These are phyloP conservation scores for Ivindomyrus marchei DNA, from an alignment of 2,113 vertebrate species.

Conservation along the genomic window DNA sequence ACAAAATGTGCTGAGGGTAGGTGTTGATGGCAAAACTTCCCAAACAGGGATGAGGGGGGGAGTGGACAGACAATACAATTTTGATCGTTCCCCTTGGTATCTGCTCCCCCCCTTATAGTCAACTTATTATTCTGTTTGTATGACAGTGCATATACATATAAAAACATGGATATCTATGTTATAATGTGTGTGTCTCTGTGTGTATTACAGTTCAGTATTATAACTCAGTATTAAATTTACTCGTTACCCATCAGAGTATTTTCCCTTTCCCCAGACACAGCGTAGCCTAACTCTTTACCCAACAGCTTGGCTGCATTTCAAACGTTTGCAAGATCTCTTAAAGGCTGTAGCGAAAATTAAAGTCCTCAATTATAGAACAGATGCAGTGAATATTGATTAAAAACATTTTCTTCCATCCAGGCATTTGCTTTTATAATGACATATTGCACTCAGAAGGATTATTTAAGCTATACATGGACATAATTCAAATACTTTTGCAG, in stretches of 20 bases:
- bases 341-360: conserved; percentile 15
- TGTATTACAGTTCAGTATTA: background rate
- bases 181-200: background rate
- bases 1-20: background rate
- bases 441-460: conserved; percentile 9
- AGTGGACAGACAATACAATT: no score
- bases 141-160: background rate
- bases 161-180: background rate
- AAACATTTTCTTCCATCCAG: background rate
- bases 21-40: background rate
- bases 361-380: conserved; percentile 15
- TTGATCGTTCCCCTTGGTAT: no score
- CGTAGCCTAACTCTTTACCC: background rate
- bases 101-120: no score
- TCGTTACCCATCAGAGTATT: background rate
- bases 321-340: conserved; percentile 1
- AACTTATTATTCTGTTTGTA: background rate
- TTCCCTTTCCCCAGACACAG: background rate
- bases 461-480: conserved; percentile 6
- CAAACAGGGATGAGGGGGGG: background rate
- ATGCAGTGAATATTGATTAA: conserved; percentile 19
- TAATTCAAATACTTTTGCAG: background rate
- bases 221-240: background rate
- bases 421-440: conserved; percentile 4
- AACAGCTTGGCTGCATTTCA: conserved; percentile 8